phyloP scores from a whole-genome alignment of 92 coral and sea anemone genomes.

The Umimayanthus chanpuru region DNA sequence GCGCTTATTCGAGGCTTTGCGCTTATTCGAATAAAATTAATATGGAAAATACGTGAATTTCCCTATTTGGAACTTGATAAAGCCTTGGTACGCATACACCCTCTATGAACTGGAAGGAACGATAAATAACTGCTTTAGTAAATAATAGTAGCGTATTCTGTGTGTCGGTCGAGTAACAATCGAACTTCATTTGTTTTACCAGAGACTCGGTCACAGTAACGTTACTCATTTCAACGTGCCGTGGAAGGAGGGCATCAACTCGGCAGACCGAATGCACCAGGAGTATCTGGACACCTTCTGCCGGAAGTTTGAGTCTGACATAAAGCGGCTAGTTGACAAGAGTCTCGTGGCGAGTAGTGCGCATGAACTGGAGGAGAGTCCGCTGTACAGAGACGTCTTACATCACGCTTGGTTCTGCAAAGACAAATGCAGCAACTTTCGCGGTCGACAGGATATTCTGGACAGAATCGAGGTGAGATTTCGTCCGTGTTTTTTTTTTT shows the following conservation, averaged over 20 bases:
- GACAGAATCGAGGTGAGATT: constrained; percentile 36
- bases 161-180: too few relatives aligned
- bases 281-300: constrained; percentile 70
- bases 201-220: constrained; percentile 65
- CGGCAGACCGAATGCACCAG: constrained; percentile 72
- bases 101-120: too few relatives aligned
- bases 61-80: too few relatives aligned
- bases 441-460: constrained; percentile 78
- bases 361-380: constrained; percentile 55
- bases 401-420: constrained; percentile 85
- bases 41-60: too few relatives aligned
- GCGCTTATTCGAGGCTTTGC: too few relatives aligned
- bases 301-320: constrained; percentile 71
- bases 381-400: constrained; percentile 70
- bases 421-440: constrained; percentile 75
- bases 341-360: constrained; percentile 59
- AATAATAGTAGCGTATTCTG: too few relatives aligned
- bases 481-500: not conserved
- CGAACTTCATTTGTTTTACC: not conserved
- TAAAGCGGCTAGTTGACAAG: constrained; percentile 67
- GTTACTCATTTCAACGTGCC: constrained; percentile 75
- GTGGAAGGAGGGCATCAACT: constrained; percentile 84
- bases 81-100: too few relatives aligned
- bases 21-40: too few relatives aligned
- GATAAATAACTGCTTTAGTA: too few relatives aligned